Evolutionary conservation across 2,113 vertebrate genomes (phyloP), one percentile per base, ranked within the genome.

Genomic region (Hiodon alosoides): DNA sequence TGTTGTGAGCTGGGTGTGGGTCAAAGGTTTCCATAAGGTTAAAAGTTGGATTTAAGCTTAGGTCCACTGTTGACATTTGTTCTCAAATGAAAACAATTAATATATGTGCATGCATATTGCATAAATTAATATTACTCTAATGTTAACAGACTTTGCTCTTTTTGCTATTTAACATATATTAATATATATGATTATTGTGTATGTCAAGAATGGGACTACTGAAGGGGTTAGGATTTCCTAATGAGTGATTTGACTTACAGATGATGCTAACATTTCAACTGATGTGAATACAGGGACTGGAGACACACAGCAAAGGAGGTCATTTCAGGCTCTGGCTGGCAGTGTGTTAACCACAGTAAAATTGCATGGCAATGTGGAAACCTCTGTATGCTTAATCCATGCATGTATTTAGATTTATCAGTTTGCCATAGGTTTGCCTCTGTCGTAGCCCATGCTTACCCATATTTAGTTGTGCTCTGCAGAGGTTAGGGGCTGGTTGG

Each of bases 81-180:
- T 14, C 57, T 60, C 17, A 31, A 75, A 55, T 74, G 72, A 58
- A 71, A 81, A 47, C 31, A 62, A 57, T 54, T 58, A 16, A 59
- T 51, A 79, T 81, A 76, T 80, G 77, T 77, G 77, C 78, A 68
- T 80, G 78, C 65, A 54, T 71, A 58, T 58, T 48, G 54, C 14
- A 16, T 51, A 50, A 13, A 58, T 67, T 57, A 74, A 54, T 77
- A 73, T 78, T 64, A 72, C 69, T 76, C 54, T 76, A 72, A 73
- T 10, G 75, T 72, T 76, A 72, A 75, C 51, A 16, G 57, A 71
- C 70, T 72, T 72, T 66, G 53, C 65, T 68, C 67, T 47, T 65
- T 46, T 71, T 53, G 47, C 9, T 72, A 71, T 73, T 69, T 67
- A 52, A 72, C 79, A 69, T 71, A 78, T 59, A 31, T 31, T 31